Base-by-base conservation (phyloP, 2,113 vertebrate species). In the Brachionichthys hirsutus region DNA sequence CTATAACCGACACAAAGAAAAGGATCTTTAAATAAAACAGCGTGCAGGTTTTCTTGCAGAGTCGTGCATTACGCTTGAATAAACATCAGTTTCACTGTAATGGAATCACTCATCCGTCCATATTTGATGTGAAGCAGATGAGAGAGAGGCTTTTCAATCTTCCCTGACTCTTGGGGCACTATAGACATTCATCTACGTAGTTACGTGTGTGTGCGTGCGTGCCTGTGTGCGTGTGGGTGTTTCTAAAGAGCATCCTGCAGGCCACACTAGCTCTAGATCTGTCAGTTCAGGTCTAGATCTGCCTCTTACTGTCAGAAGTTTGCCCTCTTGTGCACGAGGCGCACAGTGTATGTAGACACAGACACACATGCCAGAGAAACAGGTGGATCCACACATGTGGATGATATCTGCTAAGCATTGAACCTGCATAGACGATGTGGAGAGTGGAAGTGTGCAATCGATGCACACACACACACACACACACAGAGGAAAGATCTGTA, bases 261-360 rank as follows among this genome's bases (percentile, higher is more conserved):
- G 69, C 67, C 76, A 60, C 66, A 72, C 77, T 80, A 82, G 80
- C 60, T 75, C 69, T 58, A 78, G 68, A 82, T 86, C 68, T 85
- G 77, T 80, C 73, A 83, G 66, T 46, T 70, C 64, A 77, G 68
- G 75, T 70, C 81, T 72, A 75, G 77, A 51, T 70, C 70, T 57
- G 62, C 67, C 56, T 80, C 65, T 77, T 34, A 47, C 66, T 78
- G 63, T 83, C 62, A 67, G 54, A 60, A 73, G n/a, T 64, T 62
- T 46, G 42, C 30, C 40, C 13, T 55, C 40, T 58, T 30, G 47
- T 64, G 36, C 30, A 43, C 12, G 20, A 36, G 14, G 52, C 11
- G 60, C 20, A 46, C 20, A 52, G 2, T 7, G 20, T 18, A 40
- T 15, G 11, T 18, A 70, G 44, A 34, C 20, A 55, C 24, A 49